Evolutionary conservation across 2,113 vertebrate genomes (phyloP).

Genomic region (Herpetotheres cachinnans): DNA sequence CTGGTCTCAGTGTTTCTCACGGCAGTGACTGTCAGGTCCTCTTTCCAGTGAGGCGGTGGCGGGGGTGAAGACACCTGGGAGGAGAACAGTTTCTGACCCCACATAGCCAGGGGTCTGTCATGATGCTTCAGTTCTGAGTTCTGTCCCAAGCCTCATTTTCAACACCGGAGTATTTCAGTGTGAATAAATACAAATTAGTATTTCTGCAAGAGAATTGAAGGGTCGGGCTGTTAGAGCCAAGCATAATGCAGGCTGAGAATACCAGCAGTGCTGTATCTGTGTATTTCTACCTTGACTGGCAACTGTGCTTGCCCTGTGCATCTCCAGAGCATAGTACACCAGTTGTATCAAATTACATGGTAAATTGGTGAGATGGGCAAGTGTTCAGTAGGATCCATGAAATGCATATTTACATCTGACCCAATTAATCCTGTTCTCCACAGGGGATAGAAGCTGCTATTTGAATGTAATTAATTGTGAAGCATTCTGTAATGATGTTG

Average conservation of each 20-base stretch:
- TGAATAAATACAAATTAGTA: neutral
- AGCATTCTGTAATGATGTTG: slow-evolving; percentile 61
- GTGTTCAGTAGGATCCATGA: slow-evolving; percentile 34
- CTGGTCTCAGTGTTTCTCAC: neutral
- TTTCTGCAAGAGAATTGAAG: neutral
- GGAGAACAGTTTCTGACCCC: neutral
- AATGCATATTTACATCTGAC: slow-evolving; percentile 63
- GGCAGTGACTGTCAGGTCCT: neutral
- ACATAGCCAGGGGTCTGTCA: rapidly evolving
- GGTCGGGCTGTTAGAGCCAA: neutral
- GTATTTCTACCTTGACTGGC: neutral
- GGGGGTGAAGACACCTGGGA: neutral
- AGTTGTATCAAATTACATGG: slow-evolving; percentile 52
- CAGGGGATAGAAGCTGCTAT: slow-evolving; percentile 48
- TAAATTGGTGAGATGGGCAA: slow-evolving; percentile 58
- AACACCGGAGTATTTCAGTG: neutral
- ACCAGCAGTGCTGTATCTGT: neutral
- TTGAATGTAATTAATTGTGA: slow-evolving; percentile 66
- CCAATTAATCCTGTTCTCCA: slow-evolving; percentile 56
- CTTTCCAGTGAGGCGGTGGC: neutral
- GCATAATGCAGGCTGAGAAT: neutral
- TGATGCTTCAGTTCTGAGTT: neutral
- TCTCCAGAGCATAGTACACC: slow-evolving; percentile 40
- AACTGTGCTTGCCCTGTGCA: neutral
- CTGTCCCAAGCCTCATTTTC: neutral